Conservation (phyloP, 2,797 vertebrate species). For the Chelon auratus region DNA sequence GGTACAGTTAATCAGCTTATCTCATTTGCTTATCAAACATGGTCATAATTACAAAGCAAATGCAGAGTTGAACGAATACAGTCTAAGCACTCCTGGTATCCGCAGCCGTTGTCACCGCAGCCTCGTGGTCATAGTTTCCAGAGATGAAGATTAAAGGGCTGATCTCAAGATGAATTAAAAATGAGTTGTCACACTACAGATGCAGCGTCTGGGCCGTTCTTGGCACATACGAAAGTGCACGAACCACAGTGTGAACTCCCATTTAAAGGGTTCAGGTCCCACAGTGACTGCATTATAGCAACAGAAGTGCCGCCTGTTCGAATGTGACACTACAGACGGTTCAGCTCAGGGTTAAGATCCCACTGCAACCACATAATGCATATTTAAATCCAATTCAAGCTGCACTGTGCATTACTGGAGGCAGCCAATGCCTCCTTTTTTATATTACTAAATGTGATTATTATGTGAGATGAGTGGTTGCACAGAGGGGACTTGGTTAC, state of each 20-base stretch:
- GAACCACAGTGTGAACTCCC: constrained; percentile 42
- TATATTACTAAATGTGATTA: constrained; percentile 61
- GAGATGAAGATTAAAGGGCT: constrained; percentile 39
- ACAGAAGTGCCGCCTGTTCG: constrained; percentile 38
- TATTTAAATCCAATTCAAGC: constrained; percentile 63
- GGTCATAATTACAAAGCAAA: constrained; percentile 57
- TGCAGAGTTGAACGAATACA: constrained; percentile 45
- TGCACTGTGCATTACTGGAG: constrained; percentile 50
- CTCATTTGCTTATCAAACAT: constrained; percentile 60
- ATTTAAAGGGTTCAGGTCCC: constrained; percentile 44
- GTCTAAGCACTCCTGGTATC: constrained; percentile 26
- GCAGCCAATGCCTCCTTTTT: constrained; percentile 40
- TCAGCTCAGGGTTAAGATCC: constrained; percentile 63
- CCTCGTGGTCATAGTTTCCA: constrained; percentile 19
- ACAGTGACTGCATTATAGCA: constrained; percentile 40
- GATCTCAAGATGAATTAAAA: constrained; percentile 59
- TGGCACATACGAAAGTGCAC: constrained; percentile 47
- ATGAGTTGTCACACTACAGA: constrained; percentile 57
- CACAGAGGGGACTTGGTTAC: constrained; percentile 34
- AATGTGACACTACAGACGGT: constrained; percentile 61
- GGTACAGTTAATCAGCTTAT: constrained; percentile 70
- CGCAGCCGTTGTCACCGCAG: constrained; percentile 13
- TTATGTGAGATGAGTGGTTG: constrained; percentile 57
- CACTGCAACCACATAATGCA: constrained; percentile 56
- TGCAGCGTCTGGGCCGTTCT: constrained; percentile 49